Evolutionary conservation across 1,140 invertebrate species (phyloP).

Genomic region (Sycophila sp.): DNA sequence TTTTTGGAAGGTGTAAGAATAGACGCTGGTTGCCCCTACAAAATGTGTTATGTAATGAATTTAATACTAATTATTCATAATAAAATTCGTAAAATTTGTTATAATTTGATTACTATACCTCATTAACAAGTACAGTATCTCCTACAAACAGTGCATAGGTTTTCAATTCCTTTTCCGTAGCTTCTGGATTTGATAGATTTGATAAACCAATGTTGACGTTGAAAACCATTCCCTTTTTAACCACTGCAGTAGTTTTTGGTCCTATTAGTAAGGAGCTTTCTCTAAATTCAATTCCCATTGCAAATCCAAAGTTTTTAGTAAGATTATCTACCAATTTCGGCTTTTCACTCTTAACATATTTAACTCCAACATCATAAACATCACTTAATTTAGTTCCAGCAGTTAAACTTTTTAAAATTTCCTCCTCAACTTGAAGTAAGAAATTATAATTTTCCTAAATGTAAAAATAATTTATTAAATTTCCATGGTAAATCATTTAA

Average conservation of each 20-base stretch:
- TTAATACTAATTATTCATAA: neutral
- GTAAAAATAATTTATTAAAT: constrained; percentile 22
- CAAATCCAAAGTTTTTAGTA: constrained; percentile 95
- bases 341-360: constrained; percentile 88
- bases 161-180: constrained; percentile 88
- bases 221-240: constrained; percentile 96
- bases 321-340: constrained; percentile 89
- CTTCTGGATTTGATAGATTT: constrained; percentile 85
- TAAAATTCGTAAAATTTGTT: neutral
- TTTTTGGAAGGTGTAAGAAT: constrained; percentile 94
- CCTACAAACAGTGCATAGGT: constrained; percentile 95
- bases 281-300: constrained; percentile 97
- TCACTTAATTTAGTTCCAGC: constrained; percentile 87
- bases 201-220: constrained; percentile 95
- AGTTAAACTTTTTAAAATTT: constrained; percentile 85
- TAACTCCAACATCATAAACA: constrained; percentile 88
- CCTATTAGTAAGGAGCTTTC: constrained; percentile 93
- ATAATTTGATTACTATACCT: no score
- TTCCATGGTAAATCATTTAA: constrained; percentile 13
- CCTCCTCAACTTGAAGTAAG: constrained; percentile 90
- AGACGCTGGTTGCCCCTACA: constrained; percentile 80
- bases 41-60: neutral
- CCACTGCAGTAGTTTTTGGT: constrained; percentile 84
- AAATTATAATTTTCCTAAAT: constrained; percentile 92
- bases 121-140: constrained; percentile 95